phyloP scores from a whole-genome alignment of 2,113 vertebrate species.

The Sigmodon hispidus region DNA sequence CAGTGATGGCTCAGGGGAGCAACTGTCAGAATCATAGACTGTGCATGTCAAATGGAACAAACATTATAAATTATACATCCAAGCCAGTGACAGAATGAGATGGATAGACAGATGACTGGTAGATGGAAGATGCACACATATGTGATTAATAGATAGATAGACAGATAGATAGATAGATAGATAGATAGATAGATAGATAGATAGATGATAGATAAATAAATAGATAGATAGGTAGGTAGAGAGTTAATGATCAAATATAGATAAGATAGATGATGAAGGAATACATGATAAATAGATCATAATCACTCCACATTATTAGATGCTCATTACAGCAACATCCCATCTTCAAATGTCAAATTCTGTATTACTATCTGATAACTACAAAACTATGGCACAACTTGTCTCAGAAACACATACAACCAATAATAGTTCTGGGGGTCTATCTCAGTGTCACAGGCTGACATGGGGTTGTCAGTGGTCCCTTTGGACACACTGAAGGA shows the following conservation, averaged over 20 bases:
- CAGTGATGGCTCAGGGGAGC: not conserved
- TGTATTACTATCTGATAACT: not conserved
- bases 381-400: not conserved
- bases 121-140: not conserved
- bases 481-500: not conserved
- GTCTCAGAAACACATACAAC: not conserved
- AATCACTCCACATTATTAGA: not conserved
- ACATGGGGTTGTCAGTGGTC: not conserved
- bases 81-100: not conserved
- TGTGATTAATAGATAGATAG: not conserved
- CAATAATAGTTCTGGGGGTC: not conserved
- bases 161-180: not conserved
- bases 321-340: not conserved
- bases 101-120: not conserved
- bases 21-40: not conserved
- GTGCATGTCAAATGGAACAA: not conserved
- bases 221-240: not conserved
- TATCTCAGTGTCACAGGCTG: not conserved
- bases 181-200: not conserved
- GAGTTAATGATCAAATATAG: not conserved
- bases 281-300: not conserved
- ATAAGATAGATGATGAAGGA: not conserved
- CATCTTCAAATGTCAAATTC: not conserved
- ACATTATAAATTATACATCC: not conserved
- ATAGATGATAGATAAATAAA: not conserved